A percentile compares a stretch with the other conserved stretches of the same genome.
Conservation (phyloP, 1,140 invertebrate genomes). For the Drosophila kohkoa region DNA sequence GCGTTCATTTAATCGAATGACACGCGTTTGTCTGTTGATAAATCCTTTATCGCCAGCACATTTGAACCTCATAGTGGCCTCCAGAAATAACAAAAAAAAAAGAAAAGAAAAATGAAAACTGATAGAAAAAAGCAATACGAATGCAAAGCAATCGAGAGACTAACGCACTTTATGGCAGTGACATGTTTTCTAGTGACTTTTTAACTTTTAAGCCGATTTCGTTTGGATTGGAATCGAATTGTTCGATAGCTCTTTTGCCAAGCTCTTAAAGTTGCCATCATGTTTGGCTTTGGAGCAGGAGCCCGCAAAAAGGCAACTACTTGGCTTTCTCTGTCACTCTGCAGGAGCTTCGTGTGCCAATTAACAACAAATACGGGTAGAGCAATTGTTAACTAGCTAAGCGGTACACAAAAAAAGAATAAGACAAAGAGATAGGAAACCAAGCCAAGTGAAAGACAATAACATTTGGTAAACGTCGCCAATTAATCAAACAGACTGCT, state of each 20-base stretch:
- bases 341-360: not conserved
- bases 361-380: slow-evolving; percentile 21
- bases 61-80: not conserved
- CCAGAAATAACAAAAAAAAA: not conserved
- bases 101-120: not conserved
- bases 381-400: slow-evolving; percentile 24
- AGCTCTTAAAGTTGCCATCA: not conserved
- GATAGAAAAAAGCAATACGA: not conserved
- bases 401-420: not conserved
- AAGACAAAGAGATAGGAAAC: not conserved
- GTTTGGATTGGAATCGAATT: slow-evolving; percentile 3
- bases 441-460: slow-evolving; percentile 4
- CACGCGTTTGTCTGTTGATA: not conserved
- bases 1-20: slow-evolving; percentile 4
- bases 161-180: slow-evolving; percentile 1
- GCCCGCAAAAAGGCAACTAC: not conserved
- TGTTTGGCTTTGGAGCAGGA: not conserved
- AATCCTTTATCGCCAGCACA: slow-evolving; percentile 22
- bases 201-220: slow-evolving; percentile 24
- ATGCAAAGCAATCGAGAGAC: not conserved
- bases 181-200: slow-evolving; percentile 21
- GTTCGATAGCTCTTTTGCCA: not conserved
- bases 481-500: slow-evolving; percentile 69
- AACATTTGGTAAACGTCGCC: slow-evolving; percentile 45
- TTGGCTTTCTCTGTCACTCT: not conserved